Evolutionary conservation across 2,888 invertebrate species (phyloP).

Genomic region (Heliconius hortense): DNA sequence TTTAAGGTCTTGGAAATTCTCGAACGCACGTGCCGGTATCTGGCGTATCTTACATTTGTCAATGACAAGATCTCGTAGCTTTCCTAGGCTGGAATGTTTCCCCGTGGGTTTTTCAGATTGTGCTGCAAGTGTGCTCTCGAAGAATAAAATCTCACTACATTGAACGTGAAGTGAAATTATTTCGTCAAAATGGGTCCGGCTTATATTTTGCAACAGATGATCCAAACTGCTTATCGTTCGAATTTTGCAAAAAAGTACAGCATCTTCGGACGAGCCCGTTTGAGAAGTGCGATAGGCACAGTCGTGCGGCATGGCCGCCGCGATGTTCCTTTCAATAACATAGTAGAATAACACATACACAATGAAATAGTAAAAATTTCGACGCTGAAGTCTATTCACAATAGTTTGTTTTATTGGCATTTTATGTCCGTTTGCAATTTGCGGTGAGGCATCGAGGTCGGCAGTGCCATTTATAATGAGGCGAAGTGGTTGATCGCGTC

Average conservation of each 20-base stretch:
- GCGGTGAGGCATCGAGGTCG: constrained; percentile 65
- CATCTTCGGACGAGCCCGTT: constrained; percentile 79
- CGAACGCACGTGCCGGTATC: constrained; percentile 86
- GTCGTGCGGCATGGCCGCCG: constrained; percentile 83
- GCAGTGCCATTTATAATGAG: constrained; percentile 75
- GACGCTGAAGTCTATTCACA: constrained; percentile 72
- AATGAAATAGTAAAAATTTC: constrained; percentile 77
- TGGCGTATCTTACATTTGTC: constrained; percentile 90
- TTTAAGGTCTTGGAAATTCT: constrained; percentile 85
- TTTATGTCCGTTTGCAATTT: constrained; percentile 69
- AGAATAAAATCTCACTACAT: constrained; percentile 88
- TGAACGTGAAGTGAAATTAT: constrained; percentile 85
- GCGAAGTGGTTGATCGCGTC: constrained; percentile 70
- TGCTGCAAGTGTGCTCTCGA: constrained; percentile 85
- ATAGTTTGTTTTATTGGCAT: constrained; percentile 75
- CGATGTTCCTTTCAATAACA: constrained; percentile 67
- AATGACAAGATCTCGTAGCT: constrained; percentile 86
- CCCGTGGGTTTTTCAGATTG: constrained; percentile 66
- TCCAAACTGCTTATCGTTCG: constrained; percentile 87
- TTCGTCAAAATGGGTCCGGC: constrained; percentile 84
- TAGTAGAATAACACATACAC: constrained; percentile 79
- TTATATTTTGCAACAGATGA: constrained; percentile 86
- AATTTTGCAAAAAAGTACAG: constrained; percentile 85
- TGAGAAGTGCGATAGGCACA: constrained; percentile 86
- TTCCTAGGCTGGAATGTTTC: constrained; percentile 83